Percentiles rank a stretch among this genome's conserved stretches.
Conservation (phyloP, 2,888 invertebrate species). For the Phaonia tiefii region DNA sequence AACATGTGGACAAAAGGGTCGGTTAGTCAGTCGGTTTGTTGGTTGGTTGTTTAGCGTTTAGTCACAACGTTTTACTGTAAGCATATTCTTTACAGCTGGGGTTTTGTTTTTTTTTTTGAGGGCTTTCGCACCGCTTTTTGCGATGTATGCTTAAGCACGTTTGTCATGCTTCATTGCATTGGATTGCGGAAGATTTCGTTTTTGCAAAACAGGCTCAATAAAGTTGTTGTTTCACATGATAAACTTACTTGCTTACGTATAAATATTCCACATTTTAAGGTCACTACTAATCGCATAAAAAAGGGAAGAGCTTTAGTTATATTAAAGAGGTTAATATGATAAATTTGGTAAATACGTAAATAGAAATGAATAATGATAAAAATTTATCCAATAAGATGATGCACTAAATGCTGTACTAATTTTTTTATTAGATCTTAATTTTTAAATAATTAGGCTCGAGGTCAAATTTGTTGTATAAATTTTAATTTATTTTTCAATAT, state of each 20-base stretch:
- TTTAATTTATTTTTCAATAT: too few relatives aligned
- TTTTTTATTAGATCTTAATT: too few relatives aligned
- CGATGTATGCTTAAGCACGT: constrained; percentile 32
- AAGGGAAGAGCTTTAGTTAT: not conserved
- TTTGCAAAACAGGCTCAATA: constrained; percentile 27
- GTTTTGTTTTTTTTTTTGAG: not conserved
- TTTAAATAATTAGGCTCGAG: too few relatives aligned
- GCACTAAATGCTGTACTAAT: too few relatives aligned
- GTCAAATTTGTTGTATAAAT: too few relatives aligned
- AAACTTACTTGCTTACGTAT: not conserved
- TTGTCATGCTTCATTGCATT: constrained; percentile 65
- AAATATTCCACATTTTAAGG: constrained; percentile 6
- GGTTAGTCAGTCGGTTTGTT: too few relatives aligned
- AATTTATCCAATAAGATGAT: too few relatives aligned
- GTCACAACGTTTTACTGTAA: constrained; percentile 26
- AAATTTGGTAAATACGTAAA: not conserved
- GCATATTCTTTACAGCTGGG: not conserved
- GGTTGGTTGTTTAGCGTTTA: constrained; percentile 23
- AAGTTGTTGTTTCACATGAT: not conserved
- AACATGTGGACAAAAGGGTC: constrained; percentile 4
- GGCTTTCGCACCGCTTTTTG: not conserved
- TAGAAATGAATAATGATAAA: not conserved
- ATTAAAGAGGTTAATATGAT: not conserved
- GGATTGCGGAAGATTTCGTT: constrained; percentile 65
- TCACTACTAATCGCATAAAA: constrained; percentile 6